Conservation (phyloP, 2,888 invertebrate species). For the Linhomoeus sp. region DNA sequence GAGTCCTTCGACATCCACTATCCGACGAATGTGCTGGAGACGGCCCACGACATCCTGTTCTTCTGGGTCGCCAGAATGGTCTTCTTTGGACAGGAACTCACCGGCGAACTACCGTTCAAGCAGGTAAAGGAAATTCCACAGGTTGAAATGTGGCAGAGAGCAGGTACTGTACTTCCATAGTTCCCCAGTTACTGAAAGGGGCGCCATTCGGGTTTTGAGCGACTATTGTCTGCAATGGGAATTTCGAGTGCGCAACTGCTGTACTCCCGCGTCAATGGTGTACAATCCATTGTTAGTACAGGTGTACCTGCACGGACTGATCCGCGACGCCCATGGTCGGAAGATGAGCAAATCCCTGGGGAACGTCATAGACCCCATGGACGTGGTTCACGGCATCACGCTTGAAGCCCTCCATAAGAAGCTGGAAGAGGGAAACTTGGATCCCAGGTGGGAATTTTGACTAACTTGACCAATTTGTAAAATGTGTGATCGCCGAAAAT, state of each 20-base stretch:
- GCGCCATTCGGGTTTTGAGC: no score
- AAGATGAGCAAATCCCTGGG: slow-evolving; percentile 99
- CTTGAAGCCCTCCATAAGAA: slow-evolving; percentile 53
- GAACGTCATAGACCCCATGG: slow-evolving; percentile 89
- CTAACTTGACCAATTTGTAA: not conserved
- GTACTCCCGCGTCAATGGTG: no score
- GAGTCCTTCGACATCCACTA: slow-evolving; percentile 58
- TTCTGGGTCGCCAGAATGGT: slow-evolving; percentile 99
- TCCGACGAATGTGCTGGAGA: slow-evolving; percentile 69
- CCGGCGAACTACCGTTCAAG: slow-evolving; percentile 74
- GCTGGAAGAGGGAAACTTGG: slow-evolving; percentile 57
- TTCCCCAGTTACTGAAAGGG: no score
- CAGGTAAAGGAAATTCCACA: slow-evolving; percentile 27
- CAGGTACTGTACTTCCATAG: no score
- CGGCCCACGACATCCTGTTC: slow-evolving; percentile 76
- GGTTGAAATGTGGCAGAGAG: no score
- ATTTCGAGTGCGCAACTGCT: no score
- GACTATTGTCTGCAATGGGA: no score
- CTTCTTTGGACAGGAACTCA: slow-evolving; percentile 74
- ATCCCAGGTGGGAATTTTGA: slow-evolving; percentile 40
- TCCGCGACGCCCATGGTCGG: slow-evolving; percentile 87
- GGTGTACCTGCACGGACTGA: slow-evolving; percentile 85
- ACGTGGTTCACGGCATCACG: slow-evolving; percentile 69
- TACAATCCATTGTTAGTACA: no score
- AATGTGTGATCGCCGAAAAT: no score